Evolutionary conservation across 2,888 invertebrate species (phyloP).

Genomic region (Hypena proboscidalis): DNA sequence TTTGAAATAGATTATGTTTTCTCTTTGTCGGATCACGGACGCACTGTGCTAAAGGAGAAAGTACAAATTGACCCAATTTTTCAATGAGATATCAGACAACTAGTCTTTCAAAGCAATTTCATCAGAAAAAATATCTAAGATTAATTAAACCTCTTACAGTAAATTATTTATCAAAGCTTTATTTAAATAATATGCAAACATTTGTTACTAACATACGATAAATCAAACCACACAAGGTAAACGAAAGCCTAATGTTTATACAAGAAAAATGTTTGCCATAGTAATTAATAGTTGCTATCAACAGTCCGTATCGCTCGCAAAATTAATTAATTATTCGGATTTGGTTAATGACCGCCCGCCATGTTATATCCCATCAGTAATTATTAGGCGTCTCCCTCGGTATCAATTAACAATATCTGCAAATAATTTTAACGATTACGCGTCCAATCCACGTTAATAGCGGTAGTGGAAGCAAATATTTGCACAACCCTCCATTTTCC

Average conservation of each 20-base stretch:
- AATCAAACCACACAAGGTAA: slow-evolving; percentile 25
- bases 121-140: no score
- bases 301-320: slow-evolving; percentile 40
- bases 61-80: no score
- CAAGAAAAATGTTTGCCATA: slow-evolving; percentile 34
- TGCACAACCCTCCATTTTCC: slow-evolving; percentile 43
- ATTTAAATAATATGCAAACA: no score
- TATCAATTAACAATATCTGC: slow-evolving; percentile 67
- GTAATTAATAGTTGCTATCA: slow-evolving; percentile 39
- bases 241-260: slow-evolving; percentile 22
- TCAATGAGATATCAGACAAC: no score
- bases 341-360: slow-evolving; percentile 57
- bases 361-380: slow-evolving; percentile 48
- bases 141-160: no score
- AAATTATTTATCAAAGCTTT: no score
- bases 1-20: no score
- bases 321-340: slow-evolving; percentile 67
- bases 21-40: no score
- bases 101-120: no score
- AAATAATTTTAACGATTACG: slow-evolving; percentile 66
- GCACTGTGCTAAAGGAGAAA: no score
- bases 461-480: slow-evolving; percentile 53
- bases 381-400: slow-evolving; percentile 61
- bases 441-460: slow-evolving; percentile 52
- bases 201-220: background rate